Evolutionary conservation across 92 coral and sea anemone genomes (phyloP), one percentile per base, ranked within the genome.

Genomic region (Phenganax stokvisi): DNA sequence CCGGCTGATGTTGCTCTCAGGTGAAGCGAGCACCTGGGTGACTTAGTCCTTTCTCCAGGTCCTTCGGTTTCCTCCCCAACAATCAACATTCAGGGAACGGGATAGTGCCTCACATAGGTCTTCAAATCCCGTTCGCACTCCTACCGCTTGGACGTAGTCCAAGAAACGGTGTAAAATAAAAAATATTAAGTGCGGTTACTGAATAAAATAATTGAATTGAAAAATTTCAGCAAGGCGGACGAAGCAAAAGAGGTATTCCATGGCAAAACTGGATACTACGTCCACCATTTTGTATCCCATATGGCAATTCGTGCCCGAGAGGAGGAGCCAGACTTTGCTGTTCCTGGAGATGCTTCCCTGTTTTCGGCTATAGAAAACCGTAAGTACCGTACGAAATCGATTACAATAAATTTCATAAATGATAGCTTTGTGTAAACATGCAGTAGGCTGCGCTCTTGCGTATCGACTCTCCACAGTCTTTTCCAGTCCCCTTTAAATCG

Each of bases 221-320:
- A 12, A 72, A 47, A 72, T 72, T 72, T 6, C 51, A 72, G 77
- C 20, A 29, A 7, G 31, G 77, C 56, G 9, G 59, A 51, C 77
- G 82, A 31, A 78, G 72, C 59, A 78, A 78, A 72, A 78, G 82
- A 78, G 61, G 44, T 15, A 56, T 78, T 61, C 82, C 82, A 0
- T 78, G 82, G 82, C 82, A 78, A 51, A 78, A 78, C 28, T 78
- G 82, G 82, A 61, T 78, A 44, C 63, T 78, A 59, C 51, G 82
- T 7, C 82, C 82, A 47, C 82, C 82, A 64, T 78, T 78, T 78
- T 78, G 82, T 64, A 78, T 78, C 44, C 82, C 82, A 51, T 78
- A 61, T 78, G 37, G 29, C 6, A 78, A 78, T 58, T 30, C 72
- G 63, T 78, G 82, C 55, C 82, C 82, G 28, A 65, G n/a, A 78